phyloP scores from a whole-genome alignment of 2,888 invertebrate genomes.

The Hemithea aestivaria region DNA sequence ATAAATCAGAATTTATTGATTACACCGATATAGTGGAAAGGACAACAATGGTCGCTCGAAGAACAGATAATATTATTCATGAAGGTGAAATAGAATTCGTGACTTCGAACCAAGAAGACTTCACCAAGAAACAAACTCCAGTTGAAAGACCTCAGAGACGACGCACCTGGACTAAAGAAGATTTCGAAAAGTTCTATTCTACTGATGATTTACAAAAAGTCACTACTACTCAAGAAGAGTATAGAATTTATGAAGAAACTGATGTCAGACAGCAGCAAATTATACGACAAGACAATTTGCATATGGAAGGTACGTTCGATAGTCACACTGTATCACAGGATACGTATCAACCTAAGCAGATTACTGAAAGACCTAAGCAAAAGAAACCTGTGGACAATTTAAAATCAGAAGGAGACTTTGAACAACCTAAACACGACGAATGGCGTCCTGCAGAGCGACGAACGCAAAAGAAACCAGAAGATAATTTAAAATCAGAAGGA shows the following conservation, averaged over 20 bases:
- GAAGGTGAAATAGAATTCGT: conserved; percentile 84
- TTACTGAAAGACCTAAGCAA: conserved; percentile 66
- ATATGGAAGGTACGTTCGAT: conserved; percentile 74
- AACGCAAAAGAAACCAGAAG: conserved; percentile 34
- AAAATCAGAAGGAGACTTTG: conserved; percentile 64
- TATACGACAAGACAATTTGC: conserved; percentile 70
- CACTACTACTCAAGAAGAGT: conserved; percentile 85
- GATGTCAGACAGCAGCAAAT: conserved; percentile 70
- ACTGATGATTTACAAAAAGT: conserved; percentile 75
- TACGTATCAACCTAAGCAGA: conserved; percentile 55
- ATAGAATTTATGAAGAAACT: conserved; percentile 79
- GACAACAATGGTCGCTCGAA: conserved; percentile 78
- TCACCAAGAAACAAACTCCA: conserved; percentile 76
- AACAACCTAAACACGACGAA: conserved; percentile 56
- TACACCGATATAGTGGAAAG: conserved; percentile 79
- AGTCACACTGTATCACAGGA: conserved; percentile 61
- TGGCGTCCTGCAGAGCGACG: conserved; percentile 57
- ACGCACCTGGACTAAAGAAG: conserved; percentile 86
- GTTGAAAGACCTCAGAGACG: conserved; percentile 80
- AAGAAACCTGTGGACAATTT: conserved; percentile 80
- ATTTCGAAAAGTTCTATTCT: conserved; percentile 83
- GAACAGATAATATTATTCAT: conserved; percentile 82
- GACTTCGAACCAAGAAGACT: conserved; percentile 82
- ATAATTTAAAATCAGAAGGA: conserved; percentile 65
- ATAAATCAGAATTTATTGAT: conserved; percentile 82